Percentiles rank a stretch among this genome's conserved stretches.
Evolutionary conservation across 2,113 vertebrate genomes (phyloP).

Genomic region (Stigmatopora nigra): DNA sequence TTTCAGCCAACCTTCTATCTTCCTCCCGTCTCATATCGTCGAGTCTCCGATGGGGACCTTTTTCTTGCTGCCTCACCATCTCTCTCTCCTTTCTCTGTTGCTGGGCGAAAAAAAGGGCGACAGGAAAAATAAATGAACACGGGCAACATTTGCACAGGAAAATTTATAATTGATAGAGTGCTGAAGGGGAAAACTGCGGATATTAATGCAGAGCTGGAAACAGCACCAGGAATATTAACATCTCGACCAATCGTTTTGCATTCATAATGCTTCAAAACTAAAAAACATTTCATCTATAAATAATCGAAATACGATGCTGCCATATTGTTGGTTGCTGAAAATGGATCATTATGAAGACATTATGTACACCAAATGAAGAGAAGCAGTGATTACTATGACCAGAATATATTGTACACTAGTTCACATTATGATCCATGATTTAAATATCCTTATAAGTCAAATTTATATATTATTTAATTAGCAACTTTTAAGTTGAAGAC

Average conservation of each 20-base stretch:
- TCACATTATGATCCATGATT: background rate
- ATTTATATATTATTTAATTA: background rate
- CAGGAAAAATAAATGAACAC: slow-evolving; percentile 45
- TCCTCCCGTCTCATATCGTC: slow-evolving; percentile 86
- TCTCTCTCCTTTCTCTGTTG: slow-evolving; percentile 88
- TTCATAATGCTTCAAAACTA: slow-evolving; percentile 11
- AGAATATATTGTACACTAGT: background rate
- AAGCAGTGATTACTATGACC: background rate
- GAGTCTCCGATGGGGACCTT: slow-evolving; percentile 81
- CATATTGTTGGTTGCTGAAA: slow-evolving; percentile 12
- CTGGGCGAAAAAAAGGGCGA: slow-evolving; percentile 61
- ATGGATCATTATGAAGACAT: slow-evolving; percentile 4
- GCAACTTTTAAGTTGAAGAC: background rate
- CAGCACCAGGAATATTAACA: slow-evolving; percentile 13
- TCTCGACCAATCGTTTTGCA: slow-evolving; percentile 15
- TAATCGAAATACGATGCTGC: slow-evolving; percentile 10
- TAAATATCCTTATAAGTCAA: background rate
- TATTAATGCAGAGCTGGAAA: slow-evolving; percentile 18
- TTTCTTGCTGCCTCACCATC: slow-evolving; percentile 85
- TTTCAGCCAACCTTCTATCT: slow-evolving; percentile 81
- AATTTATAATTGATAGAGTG: slow-evolving; percentile 23
- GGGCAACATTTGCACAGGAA: slow-evolving; percentile 23
- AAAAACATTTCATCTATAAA: slow-evolving; percentile 13
- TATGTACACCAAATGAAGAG: background rate
- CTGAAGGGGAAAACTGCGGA: slow-evolving; percentile 14